Evolutionary conservation across 1,140 invertebrate genomes (phyloP), one percentile per base, ranked within the genome.

Genomic region (Vollenhovia emeryi): DNA sequence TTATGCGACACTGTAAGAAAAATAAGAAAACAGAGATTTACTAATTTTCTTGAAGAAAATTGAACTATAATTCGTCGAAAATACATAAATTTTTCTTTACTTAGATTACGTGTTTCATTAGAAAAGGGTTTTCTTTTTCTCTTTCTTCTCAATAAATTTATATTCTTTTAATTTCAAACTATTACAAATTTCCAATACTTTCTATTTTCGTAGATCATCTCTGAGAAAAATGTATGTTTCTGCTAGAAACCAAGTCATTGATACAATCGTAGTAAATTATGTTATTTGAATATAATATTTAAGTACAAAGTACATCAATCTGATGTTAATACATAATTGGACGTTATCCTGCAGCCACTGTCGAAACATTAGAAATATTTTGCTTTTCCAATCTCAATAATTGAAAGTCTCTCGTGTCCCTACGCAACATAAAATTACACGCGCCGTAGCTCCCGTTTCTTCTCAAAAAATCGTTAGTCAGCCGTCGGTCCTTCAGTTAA

Each of bases 401-500:
- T 21, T n/a, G 24, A 55, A n/a, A 57, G 36, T 59, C 36, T 45
- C 33, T 45, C 7, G 7, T 50, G 21, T 33, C 18, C 43, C 36
- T 30, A 2, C 3, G 27, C 55, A 55, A 69, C 62, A 30, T 33
- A 1, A 69, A 80, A 80, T 80, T 69, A 80, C 43, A 68, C 4
- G 33, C 33, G 15, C 30, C 11, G 62, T 6, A 43, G 36, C 24
- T 73, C 13, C 24, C 24, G 8, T 66, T 24, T 71, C 50, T 43
- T 40, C 8, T 36, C 5, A 43, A 82, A 71, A 57, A 59, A 73
- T 73, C 66, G 50, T 73, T 71, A 82, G 66, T 27, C 76, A 68
- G 60, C 60, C 48, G 36, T 55, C 50, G 18, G 50, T 59, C 52
- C 55, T 55, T 88, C 68, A 27, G 52, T 85, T 85, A 82, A 79